These are phyloP conservation scores for Drosophila melanosoma DNA, from an alignment of 2,888 invertebrate species.

Conservation along the genomic window DNA sequence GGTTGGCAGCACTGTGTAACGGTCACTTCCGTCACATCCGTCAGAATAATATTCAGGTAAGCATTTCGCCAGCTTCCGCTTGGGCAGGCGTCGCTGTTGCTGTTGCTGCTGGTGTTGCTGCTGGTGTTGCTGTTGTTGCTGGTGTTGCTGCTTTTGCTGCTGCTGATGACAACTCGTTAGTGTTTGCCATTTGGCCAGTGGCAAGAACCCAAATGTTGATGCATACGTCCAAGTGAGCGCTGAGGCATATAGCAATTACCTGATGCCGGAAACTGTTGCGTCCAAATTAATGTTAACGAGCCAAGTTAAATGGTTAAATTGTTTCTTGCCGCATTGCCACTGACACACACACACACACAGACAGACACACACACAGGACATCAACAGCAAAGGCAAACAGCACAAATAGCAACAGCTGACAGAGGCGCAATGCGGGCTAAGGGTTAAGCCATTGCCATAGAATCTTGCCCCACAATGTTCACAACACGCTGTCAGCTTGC, in stretches of 20 bases:
- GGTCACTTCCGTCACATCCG: conserved; percentile 65
- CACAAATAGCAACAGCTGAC: conserved; percentile 18
- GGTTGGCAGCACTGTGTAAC: conserved; percentile 14
- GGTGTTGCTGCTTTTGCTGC: conserved; percentile 11
- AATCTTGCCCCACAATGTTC: conserved; percentile 34
- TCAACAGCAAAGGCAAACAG: conserved; percentile 1
- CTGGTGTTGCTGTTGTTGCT: conserved; percentile 18
- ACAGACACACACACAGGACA: conserved; percentile 7
- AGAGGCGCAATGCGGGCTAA: conserved; percentile 37
- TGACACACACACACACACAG: background rate
- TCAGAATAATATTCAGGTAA: conserved; percentile 59
- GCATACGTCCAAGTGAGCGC: conserved; percentile 14
- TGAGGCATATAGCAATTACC: conserved; percentile 41
- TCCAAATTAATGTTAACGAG: conserved; percentile 70
- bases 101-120: conserved; percentile 17
- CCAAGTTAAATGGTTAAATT: conserved; percentile 67
- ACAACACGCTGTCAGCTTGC: conserved; percentile 49
- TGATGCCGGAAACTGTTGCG: conserved; percentile 52
- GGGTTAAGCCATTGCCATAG: conserved; percentile 34
- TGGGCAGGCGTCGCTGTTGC: conserved; percentile 35
- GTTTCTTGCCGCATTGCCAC: conserved; percentile 55
- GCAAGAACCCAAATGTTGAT: conserved; percentile 27
- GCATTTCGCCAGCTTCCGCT: conserved; percentile 64
- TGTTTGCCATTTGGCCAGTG: conserved; percentile 41
- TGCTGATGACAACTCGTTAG: conserved; percentile 65